Percentiles rank a stretch among this genome's conserved stretches.
Evolutionary conservation across 2,113 vertebrate genomes (phyloP).

Genomic region (Engraulis encrasicolus): DNA sequence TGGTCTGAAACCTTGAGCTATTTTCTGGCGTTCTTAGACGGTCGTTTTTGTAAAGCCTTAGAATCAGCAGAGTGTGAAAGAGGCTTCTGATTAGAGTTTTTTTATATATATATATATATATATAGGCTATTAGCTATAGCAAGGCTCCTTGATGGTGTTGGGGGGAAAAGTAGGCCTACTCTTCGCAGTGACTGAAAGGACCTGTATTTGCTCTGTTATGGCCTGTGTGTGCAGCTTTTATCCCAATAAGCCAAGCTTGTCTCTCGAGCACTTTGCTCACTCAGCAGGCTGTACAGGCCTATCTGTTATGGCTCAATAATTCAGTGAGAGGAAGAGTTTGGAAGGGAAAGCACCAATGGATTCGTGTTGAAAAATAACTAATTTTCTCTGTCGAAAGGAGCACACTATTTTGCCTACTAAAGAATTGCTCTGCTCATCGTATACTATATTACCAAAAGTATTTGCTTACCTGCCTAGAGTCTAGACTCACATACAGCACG

Average conservation of each 20-base stretch:
- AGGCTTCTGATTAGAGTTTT: not conserved
- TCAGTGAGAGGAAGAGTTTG: conserved; percentile 9
- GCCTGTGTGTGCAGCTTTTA: not conserved
- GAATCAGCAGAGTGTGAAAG: not conserved
- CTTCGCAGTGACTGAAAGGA: not conserved
- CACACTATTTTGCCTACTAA: no score
- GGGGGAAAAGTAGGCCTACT: not conserved
- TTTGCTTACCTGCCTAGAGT: no score
- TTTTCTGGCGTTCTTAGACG: not conserved
- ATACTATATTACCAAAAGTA: no score
- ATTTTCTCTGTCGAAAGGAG: not conserved
- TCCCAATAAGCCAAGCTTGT: not conserved
- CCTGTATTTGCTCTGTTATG: not conserved
- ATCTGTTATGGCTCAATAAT: conserved; percentile 7
- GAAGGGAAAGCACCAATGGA: not conserved
- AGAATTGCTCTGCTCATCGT: no score
- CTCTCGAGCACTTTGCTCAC: not conserved
- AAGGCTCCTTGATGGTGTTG: not conserved
- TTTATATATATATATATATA: no score
- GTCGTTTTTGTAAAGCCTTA: not conserved
- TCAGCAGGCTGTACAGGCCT: not conserved
- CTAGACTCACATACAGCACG: no score
- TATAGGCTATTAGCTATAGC: no score
- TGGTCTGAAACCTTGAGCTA: not conserved
- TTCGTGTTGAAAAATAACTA: not conserved